These are phyloP conservation scores for Dasypogon diadema DNA, from an alignment of 2,888 invertebrate species.

Conservation along the genomic window DNA sequence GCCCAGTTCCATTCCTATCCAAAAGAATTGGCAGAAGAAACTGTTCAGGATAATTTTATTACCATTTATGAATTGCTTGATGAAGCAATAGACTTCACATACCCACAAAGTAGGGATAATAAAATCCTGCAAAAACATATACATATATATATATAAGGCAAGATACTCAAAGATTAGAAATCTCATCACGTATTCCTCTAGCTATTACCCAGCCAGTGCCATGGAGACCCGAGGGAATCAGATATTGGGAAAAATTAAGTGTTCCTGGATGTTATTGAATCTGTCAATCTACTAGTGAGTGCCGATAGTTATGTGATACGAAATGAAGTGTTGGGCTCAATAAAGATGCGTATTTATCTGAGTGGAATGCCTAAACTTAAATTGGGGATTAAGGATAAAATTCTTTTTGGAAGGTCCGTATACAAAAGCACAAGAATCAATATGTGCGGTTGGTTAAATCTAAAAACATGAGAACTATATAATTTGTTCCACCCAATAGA, in stretches of 20 bases:
- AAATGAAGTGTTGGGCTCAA: conserved; percentile 98
- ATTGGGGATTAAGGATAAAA: conserved; percentile 96
- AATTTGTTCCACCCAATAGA: conserved; percentile 98
- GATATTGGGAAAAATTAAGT: conserved; percentile 99
- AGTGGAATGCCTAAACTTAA: conserved; percentile 99
- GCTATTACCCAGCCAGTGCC: conserved; percentile 99
- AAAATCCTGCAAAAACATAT: conserved; percentile 98
- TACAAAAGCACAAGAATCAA: conserved; percentile 97
- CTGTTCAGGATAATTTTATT: conserved; percentile 98
- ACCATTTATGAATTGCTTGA: conserved; percentile 98
- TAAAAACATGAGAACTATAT: conserved; percentile 98
- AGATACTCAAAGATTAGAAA: conserved; percentile 97
- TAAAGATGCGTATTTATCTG: conserved; percentile 98
- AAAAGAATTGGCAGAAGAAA: conserved; percentile 98
- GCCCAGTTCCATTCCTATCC: conserved; percentile 97
- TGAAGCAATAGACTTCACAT: conserved; percentile 97
- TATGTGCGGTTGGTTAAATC: conserved; percentile 96
- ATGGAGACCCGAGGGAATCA: conserved; percentile 98
- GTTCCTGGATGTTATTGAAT: conserved; percentile 98
- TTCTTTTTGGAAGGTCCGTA: conserved; percentile 97
- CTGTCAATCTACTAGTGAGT: conserved; percentile 94
- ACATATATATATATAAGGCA: conserved; percentile 99
- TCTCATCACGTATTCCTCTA: conserved; percentile 95
- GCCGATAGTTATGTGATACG: conserved; percentile 96
- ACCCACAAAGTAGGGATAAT: conserved; percentile 98